A percentile compares a stretch with the other conserved stretches of the same genome.
These are phyloP conservation scores for Phasianus colchicus DNA, from an alignment of 2,113 vertebrate species.

Conservation along the genomic window DNA sequence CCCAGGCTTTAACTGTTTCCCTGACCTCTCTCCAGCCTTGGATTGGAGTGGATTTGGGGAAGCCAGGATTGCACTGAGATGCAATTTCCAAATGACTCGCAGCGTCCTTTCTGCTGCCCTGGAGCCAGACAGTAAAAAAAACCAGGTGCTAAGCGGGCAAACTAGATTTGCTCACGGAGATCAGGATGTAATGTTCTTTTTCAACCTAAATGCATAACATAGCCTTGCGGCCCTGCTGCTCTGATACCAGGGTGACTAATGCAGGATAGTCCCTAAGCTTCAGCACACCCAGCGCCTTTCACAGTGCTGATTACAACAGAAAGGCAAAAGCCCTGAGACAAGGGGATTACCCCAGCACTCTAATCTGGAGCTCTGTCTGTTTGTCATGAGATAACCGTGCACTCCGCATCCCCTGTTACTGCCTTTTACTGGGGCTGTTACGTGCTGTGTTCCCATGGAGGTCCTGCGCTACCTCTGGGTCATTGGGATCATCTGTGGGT, in stretches of 20 bases:
- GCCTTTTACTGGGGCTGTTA: background rate
- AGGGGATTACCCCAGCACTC: constrained; percentile 29
- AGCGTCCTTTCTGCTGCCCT: background rate
- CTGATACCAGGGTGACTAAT: constrained; percentile 30
- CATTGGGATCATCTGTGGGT: fast-evolving
- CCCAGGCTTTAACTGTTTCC: background rate
- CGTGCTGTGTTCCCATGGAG: fast-evolving
- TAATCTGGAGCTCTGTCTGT: constrained; percentile 30
- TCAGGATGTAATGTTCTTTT: constrained; percentile 32
- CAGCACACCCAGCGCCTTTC: background rate
- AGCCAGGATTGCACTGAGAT: background rate
- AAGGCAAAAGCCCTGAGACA: constrained; percentile 31
- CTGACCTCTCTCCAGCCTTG: background rate
- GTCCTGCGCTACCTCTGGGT: background rate
- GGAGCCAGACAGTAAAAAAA: background rate
- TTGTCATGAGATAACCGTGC: background rate
- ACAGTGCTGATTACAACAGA: constrained; percentile 4
- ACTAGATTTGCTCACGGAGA: background rate
- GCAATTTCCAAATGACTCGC: background rate
- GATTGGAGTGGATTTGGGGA: background rate
- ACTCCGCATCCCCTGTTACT: background rate
- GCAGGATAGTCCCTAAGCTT: constrained; percentile 48
- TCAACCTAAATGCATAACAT: background rate
- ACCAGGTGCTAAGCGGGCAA: background rate
- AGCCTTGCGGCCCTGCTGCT: background rate